Evolutionary conservation across 2,888 invertebrate species (phyloP).

Genomic region (Protodeltote pygarga): DNA sequence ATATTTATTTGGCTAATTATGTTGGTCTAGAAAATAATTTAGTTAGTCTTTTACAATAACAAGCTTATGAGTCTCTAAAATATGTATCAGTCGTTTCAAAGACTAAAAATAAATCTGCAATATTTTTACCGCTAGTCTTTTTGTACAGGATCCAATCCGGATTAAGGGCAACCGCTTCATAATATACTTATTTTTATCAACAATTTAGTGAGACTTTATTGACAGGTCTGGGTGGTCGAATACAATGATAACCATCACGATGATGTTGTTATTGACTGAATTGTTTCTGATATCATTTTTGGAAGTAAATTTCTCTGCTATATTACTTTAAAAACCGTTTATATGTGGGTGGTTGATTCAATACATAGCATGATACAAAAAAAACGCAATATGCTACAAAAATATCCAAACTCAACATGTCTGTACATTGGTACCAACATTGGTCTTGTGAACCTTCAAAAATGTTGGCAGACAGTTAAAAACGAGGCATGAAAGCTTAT

Average conservation of each 20-base stretch:
- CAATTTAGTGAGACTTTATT: neutral
- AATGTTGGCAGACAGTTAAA: slow-evolving; percentile 40
- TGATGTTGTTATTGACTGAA: slow-evolving; percentile 23
- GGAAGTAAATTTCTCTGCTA: slow-evolving; percentile 13
- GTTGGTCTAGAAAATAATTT: slow-evolving; percentile 7
- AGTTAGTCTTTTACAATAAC: neutral
- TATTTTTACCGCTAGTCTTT: too few species aligned
- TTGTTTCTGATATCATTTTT: slow-evolving; percentile 12
- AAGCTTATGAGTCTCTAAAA: neutral
- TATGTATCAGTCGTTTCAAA: too few species aligned
- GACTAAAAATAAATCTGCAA: too few species aligned
- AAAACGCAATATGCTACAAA: slow-evolving; percentile 6
- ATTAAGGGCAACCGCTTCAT: too few species aligned
- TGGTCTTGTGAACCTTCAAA: slow-evolving; percentile 34
- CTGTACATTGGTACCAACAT: slow-evolving; percentile 33
- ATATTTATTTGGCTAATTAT: too few species aligned
- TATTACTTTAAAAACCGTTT: neutral
- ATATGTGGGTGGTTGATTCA: slow-evolving; percentile 15
- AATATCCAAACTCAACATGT: slow-evolving; percentile 15
- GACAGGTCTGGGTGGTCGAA: slow-evolving; percentile 31
- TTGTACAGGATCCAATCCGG: too few species aligned
- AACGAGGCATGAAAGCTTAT: slow-evolving; percentile 47
- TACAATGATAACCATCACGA: slow-evolving; percentile 16
- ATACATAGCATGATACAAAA: neutral
- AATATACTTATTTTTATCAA: too few species aligned